Evolutionary conservation across 1,140 invertebrate genomes (phyloP), one percentile per base, ranked within the genome.

Genomic region (Pemphigus obesinymphae): DNA sequence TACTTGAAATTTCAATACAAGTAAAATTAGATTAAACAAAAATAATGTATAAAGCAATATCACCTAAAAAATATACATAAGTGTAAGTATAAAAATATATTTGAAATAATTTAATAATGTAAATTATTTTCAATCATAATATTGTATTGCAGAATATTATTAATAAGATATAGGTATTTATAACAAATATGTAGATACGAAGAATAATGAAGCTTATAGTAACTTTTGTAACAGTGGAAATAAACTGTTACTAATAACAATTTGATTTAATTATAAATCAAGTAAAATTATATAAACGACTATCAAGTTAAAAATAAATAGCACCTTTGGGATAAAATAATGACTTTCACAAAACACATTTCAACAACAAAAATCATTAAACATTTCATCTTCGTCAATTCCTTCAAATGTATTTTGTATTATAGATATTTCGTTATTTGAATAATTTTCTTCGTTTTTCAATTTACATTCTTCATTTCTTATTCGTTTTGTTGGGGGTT

Each of bases 351-450:
- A 31, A 63, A 6, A 61, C n/a, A 29, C 0, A 45, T 2, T 11
- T 63, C 45, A 63, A 63, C 75, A 78, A 61, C 53, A 80, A 80
- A 80, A 80, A 63, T 80, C 76, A 80, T 61, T 40, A n/a, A 80
- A 80, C 55, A 80, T 43, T 20, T 55, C 76, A 29, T 80, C 37
- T 61, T 63, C 55, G 40, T 58, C 15, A 11, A 80, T 80, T 45
- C 55, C 76, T 63, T 80, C 76, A 61, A 80, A 80, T 29, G 63
- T 63, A 43, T 58, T 80, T 63, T 63, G 55, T 20, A 80, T 80
- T 20, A 61, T 43, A n/a, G 76, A 80, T 5, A 31, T 40, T 11
- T 80, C 76, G 5, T 63, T 80, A 29, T 61, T 31, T 20, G 37
- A 40, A 61, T 29, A 13, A 29, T 63, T 20, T 26, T 61, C 15